Base-by-base conservation (phyloP, 37 sponge, comb jelly and placozoan genomes). In the Hormiphora californensis region DNA sequence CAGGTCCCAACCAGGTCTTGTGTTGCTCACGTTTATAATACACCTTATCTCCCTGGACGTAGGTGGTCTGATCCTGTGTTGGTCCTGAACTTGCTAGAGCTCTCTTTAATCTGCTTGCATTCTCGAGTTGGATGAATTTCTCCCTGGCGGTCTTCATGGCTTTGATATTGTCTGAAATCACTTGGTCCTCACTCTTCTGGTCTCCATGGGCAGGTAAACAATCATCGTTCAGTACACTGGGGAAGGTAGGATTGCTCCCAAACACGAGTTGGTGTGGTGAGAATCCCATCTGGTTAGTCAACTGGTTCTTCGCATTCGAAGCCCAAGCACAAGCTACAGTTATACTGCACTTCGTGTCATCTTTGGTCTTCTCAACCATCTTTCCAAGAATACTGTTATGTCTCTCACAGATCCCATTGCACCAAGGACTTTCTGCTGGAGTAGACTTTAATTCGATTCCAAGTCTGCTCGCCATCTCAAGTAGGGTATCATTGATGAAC, bases 111-210 rank as follows among this genome's bases (percentile, higher is more conserved):
- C 43, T 73, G n/a, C 9, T 46, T 43, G 28, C n/a, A 40, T 21
- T 28, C 23, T 73, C 81, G 1, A 73, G 44, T 41, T 73, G 46
- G n/a, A 73, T 40, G 23, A 73, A 73, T 40, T 73, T 73, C 81
- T 73, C n/a, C 23, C 81, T 37, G n/a, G 81, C 81, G 0, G 23
- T 73, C 5, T 21, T 46, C 43, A 73, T 21, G 21, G 81, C 81
- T 23, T 73, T 40, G 46, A 73, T 25, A 36, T 73, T 43, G 25
- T 73, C 81, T 33, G 44, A n/a, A 4, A 73, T n/a, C 0, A 73
- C 9, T 46, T 11, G n/a, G n/a, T n/a, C n/a, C n/a, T n/a, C n/a
- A n/a, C n/a, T n/a, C n/a, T n/a, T n/a, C n/a, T n/a, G n/a, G n/a
- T n/a, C n/a, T n/a, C n/a, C n/a, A n/a, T n/a, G n/a, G n/a, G n/a